Base-by-base conservation (phyloP, 2,113 vertebrate species). In the Salminus brasiliensis region DNA sequence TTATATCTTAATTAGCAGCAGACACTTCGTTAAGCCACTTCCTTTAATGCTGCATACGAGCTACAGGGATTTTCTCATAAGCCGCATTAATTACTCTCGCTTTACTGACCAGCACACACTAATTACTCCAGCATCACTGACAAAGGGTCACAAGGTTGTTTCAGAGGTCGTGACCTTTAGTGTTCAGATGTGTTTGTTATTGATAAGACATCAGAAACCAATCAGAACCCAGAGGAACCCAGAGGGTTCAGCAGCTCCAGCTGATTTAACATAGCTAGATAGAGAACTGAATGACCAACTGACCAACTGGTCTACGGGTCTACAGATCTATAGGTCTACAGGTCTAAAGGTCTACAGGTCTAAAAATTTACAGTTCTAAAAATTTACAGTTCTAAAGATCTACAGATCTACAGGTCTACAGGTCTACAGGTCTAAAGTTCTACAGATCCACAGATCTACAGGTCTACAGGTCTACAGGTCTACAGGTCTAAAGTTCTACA, bases 1-100 rank as follows among this genome's bases (percentile, higher is more conserved):
- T 83, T 79, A 79, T 69, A 60, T 71, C 66, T 74, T 78, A 78
- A 82, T 74, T 69, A 78, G 75, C 41, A 29, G 36, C 70, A 57
- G n/a, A 18, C 72, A 55, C 69, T 43, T 82, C 4, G 55, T 41
- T 59, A 74, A 83, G 55, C 71, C 57, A 71, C 73, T 76, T 81
- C 80, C 81, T 78, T 32, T 53, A 69, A 70, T 57, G 9, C 72
- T 39, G 39, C 66, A 49, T n/a, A 30, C 12, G 63, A 39, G 59
- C 73, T 65, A 57, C 57, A 59, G 74, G 71, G 23, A 49, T 71
- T n/a, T 6, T 66, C 62, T 78, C 52, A 41, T 78, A 78, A 73
- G 29, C 49, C 10, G 23, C 49, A 45, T 43, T 70, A 62, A 82
- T 82, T 78, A 68, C n/a, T 72, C 71, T 29, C 12, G 47, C 13